Percentiles rank a stretch among this genome's conserved stretches.
Conservation (phyloP, 2,113 vertebrate species). For the Macaca mulatta region DNA sequence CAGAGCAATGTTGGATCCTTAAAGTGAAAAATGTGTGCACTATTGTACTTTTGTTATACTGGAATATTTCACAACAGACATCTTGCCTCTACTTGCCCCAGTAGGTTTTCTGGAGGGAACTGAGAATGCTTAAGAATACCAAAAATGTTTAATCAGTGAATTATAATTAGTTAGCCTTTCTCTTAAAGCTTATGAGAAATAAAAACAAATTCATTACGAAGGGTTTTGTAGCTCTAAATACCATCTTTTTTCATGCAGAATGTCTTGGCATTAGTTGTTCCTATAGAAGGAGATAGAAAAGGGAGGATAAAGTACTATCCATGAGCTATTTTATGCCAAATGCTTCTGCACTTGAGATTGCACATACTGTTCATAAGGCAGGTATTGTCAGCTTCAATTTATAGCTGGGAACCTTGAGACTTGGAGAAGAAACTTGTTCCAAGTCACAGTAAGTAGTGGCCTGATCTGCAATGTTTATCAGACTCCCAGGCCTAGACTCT, state of each 20-base stretch:
- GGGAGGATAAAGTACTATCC: not conserved
- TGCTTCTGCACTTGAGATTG: not conserved
- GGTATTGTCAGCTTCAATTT: not conserved
- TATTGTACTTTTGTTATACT: not conserved
- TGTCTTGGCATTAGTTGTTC: not conserved
- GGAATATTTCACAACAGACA: not conserved
- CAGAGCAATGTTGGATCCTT: not conserved
- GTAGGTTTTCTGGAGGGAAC: not conserved
- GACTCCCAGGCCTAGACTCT: not conserved
- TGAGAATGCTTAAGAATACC: not conserved
- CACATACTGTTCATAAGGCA: accelerated
- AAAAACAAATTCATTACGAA: not conserved
- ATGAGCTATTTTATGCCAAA: not conserved
- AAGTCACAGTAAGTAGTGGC: not conserved
- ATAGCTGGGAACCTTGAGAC: not conserved
- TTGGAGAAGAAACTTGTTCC: not conserved
- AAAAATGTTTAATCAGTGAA: not conserved
- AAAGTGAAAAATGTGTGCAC: not conserved
- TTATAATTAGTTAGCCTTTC: not conserved
- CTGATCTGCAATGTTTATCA: not conserved
- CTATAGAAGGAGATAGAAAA: not conserved
- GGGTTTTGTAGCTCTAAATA: not conserved
- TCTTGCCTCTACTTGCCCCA: not conserved
- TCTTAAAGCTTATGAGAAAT: not conserved
- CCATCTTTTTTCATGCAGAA: not conserved